Evolutionary conservation across 2,797 vertebrate species (phyloP).

Genomic region (Acomys russatus): DNA sequence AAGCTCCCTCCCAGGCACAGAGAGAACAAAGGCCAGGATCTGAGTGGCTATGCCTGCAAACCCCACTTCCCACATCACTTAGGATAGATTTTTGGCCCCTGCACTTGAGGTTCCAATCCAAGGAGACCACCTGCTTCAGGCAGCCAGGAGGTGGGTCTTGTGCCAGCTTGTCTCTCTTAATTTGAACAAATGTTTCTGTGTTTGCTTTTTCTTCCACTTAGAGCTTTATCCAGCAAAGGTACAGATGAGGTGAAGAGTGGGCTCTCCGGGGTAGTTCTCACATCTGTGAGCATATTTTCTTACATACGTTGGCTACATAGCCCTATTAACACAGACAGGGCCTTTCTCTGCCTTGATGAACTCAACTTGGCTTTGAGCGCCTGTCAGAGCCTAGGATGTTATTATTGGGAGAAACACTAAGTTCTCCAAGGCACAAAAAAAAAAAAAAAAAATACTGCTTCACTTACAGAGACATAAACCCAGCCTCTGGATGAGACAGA

Average conservation of each 20-base stretch:
- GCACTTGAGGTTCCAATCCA: not conserved
- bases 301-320: not conserved
- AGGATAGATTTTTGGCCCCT: conserved; percentile 21
- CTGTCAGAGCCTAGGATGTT: conserved; percentile 35
- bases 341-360: not conserved
- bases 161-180: conserved; percentile 34
- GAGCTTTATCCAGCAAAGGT: not conserved
- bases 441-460: not conserved
- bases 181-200: conserved; percentile 27
- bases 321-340: not conserved
- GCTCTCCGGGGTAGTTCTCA: conserved; percentile 7
- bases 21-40: not conserved
- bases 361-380: conserved; percentile 47
- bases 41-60: not conserved
- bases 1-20: not conserved
- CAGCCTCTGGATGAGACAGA: not conserved
- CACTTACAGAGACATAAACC: not conserved
- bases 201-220: conserved; percentile 58
- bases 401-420: not conserved
- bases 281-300: not conserved
- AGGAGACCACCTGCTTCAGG: not conserved
- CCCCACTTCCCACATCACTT: not conserved
- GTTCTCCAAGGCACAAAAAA: not conserved
- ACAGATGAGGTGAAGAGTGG: not conserved
- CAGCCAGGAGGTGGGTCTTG: not conserved